phyloP scores from a whole-genome alignment of 2,888 invertebrate genomes.

The Nomada lathburiana region DNA sequence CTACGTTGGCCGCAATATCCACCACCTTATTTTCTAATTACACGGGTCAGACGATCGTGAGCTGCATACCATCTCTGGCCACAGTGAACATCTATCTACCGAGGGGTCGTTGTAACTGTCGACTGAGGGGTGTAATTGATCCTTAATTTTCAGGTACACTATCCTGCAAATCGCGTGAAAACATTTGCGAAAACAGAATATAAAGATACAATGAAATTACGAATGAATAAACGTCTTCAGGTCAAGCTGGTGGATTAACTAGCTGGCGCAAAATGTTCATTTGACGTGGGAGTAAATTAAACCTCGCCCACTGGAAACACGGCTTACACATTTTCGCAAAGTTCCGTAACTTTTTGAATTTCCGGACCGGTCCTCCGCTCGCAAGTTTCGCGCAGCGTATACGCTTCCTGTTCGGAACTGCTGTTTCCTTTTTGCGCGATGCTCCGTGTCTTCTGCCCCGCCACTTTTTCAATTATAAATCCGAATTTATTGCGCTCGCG shows the following conservation, averaged over 20 bases:
- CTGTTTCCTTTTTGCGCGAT: neutral
- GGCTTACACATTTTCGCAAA: neutral
- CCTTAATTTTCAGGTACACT: neutral
- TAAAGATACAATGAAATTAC: too few species aligned
- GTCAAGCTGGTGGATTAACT: too few species aligned
- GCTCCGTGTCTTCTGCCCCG: neutral
- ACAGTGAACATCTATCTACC: too few species aligned
- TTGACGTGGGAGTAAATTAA: neutral
- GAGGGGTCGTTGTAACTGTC: neutral
- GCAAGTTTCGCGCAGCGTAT: neutral
- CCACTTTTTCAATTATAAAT: conserved; percentile 10
- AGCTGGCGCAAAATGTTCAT: too few species aligned
- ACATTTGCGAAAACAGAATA: too few species aligned
- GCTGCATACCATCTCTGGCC: neutral
- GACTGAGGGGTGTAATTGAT: neutral
- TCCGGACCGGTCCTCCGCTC: neutral
- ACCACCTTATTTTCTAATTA: conserved; percentile 8
- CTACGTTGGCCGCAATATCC: neutral
- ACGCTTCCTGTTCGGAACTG: conserved; percentile 4
- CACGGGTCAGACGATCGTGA: neutral
- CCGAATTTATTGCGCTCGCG: neutral
- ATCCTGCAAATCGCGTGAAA: too few species aligned
- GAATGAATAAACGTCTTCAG: too few species aligned
- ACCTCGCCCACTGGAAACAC: neutral
- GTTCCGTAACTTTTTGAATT: conserved; percentile 24